phyloP scores from a whole-genome alignment of 2,113 vertebrate species.

The Mungos mungo region DNA sequence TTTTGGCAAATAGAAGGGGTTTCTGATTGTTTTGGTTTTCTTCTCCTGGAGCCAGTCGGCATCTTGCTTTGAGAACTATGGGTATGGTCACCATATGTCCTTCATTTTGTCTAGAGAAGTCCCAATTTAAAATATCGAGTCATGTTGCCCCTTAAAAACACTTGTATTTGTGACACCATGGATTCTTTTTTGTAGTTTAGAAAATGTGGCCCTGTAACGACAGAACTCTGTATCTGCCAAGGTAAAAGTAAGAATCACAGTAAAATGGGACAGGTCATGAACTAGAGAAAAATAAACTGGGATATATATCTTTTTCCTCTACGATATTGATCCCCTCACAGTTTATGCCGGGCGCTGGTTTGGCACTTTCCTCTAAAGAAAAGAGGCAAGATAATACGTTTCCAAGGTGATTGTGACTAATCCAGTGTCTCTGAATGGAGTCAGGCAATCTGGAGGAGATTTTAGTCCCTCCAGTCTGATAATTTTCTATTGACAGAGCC shows the following conservation, averaged over 20 bases:
- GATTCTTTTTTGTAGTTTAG: constrained; percentile 25
- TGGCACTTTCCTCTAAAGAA: neutral
- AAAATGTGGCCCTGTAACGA: neutral
- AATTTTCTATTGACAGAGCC: neutral
- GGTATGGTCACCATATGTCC: constrained; percentile 64
- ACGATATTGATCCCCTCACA: neutral
- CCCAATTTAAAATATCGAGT: constrained; percentile 40
- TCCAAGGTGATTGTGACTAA: neutral
- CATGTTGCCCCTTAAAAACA: constrained; percentile 22
- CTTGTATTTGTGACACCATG: neutral
- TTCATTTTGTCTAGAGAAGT: constrained; percentile 40
- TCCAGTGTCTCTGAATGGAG: neutral
- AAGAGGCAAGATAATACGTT: neutral
- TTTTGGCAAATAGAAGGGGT: constrained; percentile 68
- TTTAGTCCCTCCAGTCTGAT: neutral
- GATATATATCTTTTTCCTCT: neutral
- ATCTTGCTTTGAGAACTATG: constrained; percentile 67
- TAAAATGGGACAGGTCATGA: neutral
- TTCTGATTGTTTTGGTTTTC: constrained; percentile 73
- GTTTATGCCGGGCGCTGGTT: neutral
- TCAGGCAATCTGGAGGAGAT: neutral
- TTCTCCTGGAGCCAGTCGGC: constrained; percentile 46
- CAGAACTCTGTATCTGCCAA: neutral
- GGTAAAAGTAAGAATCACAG: neutral
- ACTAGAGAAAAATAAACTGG: neutral